phyloP scores from a whole-genome alignment of 2,113 vertebrate genomes.

The Channa maculata region DNA sequence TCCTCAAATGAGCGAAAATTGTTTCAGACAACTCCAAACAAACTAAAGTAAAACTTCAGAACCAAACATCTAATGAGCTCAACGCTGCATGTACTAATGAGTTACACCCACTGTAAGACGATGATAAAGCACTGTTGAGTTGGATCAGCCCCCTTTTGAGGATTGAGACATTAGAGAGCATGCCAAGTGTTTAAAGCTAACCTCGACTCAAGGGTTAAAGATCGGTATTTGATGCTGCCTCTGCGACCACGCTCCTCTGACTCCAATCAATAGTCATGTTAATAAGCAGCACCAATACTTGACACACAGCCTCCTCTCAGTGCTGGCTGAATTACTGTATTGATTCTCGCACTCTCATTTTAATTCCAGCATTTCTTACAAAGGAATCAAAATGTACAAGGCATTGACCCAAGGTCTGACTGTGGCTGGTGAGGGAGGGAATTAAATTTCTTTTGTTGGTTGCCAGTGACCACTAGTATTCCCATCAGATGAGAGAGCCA shows the following conservation, averaged over 20 bases:
- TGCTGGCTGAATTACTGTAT: conserved; percentile 74
- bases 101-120: not conserved
- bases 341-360: conserved; percentile 75
- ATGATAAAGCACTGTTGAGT: not conserved
- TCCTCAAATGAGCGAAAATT: conserved; percentile 28
- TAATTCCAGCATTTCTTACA: conserved; percentile 75
- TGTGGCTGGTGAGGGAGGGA: conserved; percentile 50
- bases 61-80: conserved; percentile 40
- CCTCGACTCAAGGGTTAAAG: conserved; percentile 67
- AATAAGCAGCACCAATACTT: conserved; percentile 76
- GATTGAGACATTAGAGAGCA: conserved; percentile 61
- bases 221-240: conserved; percentile 71
- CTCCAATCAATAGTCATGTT: conserved; percentile 81
- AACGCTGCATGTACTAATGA: conserved; percentile 36
- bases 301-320: conserved; percentile 67
- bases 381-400: conserved; percentile 67
- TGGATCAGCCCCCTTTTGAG: conserved; percentile 32
- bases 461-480: conserved; percentile 34
- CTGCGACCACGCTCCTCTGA: conserved; percentile 55
- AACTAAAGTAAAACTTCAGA: conserved; percentile 7
- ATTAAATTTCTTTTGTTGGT: conserved; percentile 60
- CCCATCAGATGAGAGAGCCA: conserved; percentile 24
- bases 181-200: conserved; percentile 70
- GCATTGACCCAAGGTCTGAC: conserved; percentile 62
- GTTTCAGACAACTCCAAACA: conserved; percentile 36